phyloP scores from a whole-genome alignment of 2,797 vertebrate species.

The Tachyglossus aculeatus region DNA sequence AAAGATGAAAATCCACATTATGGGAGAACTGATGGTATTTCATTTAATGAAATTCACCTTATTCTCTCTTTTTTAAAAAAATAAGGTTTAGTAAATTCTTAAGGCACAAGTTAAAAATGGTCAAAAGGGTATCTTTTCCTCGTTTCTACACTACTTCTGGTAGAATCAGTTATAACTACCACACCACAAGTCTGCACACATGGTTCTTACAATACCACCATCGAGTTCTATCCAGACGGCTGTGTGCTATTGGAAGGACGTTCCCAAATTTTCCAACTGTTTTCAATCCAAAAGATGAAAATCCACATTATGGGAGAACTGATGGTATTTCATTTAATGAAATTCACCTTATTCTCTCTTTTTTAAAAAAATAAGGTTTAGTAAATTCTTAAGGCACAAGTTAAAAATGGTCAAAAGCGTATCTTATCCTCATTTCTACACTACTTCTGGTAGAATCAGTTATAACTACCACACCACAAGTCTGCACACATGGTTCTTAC shows the following conservation, averaged over 20 bases:
- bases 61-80: constrained; percentile 36
- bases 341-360: constrained; percentile 37
- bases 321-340: constrained; percentile 37
- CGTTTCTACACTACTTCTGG: constrained; percentile 31
- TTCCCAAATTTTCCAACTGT: too few relatives aligned
- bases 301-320: too few relatives aligned
- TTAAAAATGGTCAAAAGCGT: constrained; percentile 34
- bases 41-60: constrained; percentile 45
- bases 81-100: constrained; percentile 47
- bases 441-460: constrained; percentile 35
- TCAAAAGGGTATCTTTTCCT: constrained; percentile 32
- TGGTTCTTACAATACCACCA: too few relatives aligned
- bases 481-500: too few relatives aligned
- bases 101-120: constrained; percentile 43
- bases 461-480: constrained; percentile 11
- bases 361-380: too few relatives aligned
- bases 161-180: constrained; percentile 14
- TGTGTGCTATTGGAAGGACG: too few relatives aligned
- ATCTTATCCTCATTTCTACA: constrained; percentile 23
- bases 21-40: constrained; percentile 20
- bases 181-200: too few relatives aligned
- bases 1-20: too few relatives aligned
- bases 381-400: constrained; percentile 42
- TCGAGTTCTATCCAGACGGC: too few relatives aligned
- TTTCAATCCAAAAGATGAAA: too few relatives aligned